Base-by-base conservation (phyloP, 2,797 vertebrate species). In the Gorsachius magnificus region DNA sequence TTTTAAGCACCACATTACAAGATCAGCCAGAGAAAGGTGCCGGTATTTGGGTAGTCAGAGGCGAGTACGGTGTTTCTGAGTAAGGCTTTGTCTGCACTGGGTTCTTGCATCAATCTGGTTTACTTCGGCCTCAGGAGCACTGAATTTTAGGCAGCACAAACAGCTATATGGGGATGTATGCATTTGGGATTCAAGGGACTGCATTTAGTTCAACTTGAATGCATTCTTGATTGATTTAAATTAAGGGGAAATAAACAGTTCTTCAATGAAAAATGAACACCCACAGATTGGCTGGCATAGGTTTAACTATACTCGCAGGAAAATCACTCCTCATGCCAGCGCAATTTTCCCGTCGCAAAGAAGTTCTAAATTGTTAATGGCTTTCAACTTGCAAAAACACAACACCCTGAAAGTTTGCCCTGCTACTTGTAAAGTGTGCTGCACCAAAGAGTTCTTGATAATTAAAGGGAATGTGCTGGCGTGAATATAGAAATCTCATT, bases 201-300 rank as follows among this genome's bases (percentile, higher is more conserved):
- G 43, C 41, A 13, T 74, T 90, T 53, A 60, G 16, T 65, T 89
- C 68, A 60, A 58, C 43, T 5, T 50, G 60, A 93, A 87, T 46
- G 54, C 14, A 13, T 72, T 88, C 68, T 76, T 18, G 2, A 88
- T 61, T 79, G 88, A 82, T 92, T 96, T 86, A 87, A 89, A 72
- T 69, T 60, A 93, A 78, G 43, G 65, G 48, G 70, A 90, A 96
- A 93, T 70, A 88, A 96, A 90, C 74, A 66, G 48, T 66, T 93
- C 66, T 90, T 82, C 80, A 90, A 95, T 53, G 77, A 91, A 90
- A 95, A 87, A 90, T 18, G 56, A 90, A 80, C 72, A 48, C 64
- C 72, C 46, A 29, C 72, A 3, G 26, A 20, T 28, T 69, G 82
- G 36, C 89, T 91, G 82, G 72, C 84, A 65, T 57, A 61, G 57